Evolutionary conservation across 1,140 invertebrate species (phyloP), one percentile per base, ranked within the genome.

Genomic region (Procambarus virginalis): DNA sequence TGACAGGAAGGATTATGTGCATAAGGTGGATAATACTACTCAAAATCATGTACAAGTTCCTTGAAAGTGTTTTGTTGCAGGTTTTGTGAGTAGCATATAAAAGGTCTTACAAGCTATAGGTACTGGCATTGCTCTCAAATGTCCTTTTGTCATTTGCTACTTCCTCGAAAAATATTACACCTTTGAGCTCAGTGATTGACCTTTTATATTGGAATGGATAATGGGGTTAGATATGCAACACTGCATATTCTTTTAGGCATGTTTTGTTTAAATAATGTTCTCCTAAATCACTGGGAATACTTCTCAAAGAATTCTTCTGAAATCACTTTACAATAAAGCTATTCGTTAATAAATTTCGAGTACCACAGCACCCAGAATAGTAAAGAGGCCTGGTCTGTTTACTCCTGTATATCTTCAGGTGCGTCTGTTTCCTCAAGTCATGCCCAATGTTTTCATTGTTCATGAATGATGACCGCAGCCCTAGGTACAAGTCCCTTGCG

Each of bases 401-500:
- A 58, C 78, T 80, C 77, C 55, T 79, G 77, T 55, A 17, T 20
- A 22, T 80, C 49, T 10, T 80, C 49, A 80, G 78, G 49, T 58
- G 55, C 78, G 58, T 80, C 55, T 58, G n/a, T 22, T 80, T 49
- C 34, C 48, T 34, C 34, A 8, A n/a, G 22, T 20, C 68, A 73
- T 34, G 34, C n/a, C 68, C 6, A 20, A 73, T 73, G 20, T 20
- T 73, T 49, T 73, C 68, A 84, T 76, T 84, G 68, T 64, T 84
- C 85, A 49, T 34, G 96, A 95, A 93, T 96, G 96, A 96, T 95
- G 17, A 97, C 96, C 20, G 96, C 96, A 85, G 96, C 95, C 91
- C 96, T 95, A 2, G 96, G 96, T 46, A 97, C 97, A 17, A 97
- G 94, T 85, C 97, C 97, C 93, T 97, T 97, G 86, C 96, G 95